Base-by-base conservation (phyloP, 2,888 invertebrate genomes). In the Ptychoptera contaminata region DNA sequence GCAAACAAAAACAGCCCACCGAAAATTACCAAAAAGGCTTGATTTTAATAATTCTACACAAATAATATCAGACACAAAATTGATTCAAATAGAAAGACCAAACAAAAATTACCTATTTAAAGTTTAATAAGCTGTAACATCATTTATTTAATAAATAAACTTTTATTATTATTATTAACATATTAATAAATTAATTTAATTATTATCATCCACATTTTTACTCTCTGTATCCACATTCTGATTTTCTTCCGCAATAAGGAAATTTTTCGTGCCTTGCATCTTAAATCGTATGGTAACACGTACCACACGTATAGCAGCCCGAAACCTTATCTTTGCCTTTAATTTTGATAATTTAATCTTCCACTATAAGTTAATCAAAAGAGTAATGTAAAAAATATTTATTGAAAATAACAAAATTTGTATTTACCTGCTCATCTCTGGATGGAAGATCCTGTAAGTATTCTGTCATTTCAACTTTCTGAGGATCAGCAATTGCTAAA, bases 401-500 rank as follows among this genome's bases (percentile, higher is more conserved):
- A 45, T 38, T 36, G 40, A 40, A 8, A 39, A 23, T 5, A 23
- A 23, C 3, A 23, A 23, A 23, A n/a, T 5, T 23, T 23, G 3
- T 23, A 23, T 5, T 23, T 23, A 23, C 23, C 23, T 59, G 60
- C 47, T 64, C 77, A 58, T 82, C 79, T 51, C 84, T 70, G 1
- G 82, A 82, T 1, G 83, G 83, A 57, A 84, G 68, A 46, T 69
- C 67, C 41, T 69, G 67, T 16, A 84, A 62, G 59, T 77, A 80
- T 37, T 76, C 70, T 49, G 69, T 65, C 69, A 78, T 77, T 55
- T 75, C 76, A 16, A 71, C 66, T 54, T 80, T 80, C 9, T 69
- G 67, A 1, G 79, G 74, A 65, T 87, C 87, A 1, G 77, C 79
- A 49, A 82, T 76, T 11, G 87, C 83, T 46, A 94, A 69, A n/a